Percentiles rank a stretch among this genome's conserved stretches.
Evolutionary conservation across 2,797 vertebrate species (phyloP).

Genomic region (Myotis myotis): DNA sequence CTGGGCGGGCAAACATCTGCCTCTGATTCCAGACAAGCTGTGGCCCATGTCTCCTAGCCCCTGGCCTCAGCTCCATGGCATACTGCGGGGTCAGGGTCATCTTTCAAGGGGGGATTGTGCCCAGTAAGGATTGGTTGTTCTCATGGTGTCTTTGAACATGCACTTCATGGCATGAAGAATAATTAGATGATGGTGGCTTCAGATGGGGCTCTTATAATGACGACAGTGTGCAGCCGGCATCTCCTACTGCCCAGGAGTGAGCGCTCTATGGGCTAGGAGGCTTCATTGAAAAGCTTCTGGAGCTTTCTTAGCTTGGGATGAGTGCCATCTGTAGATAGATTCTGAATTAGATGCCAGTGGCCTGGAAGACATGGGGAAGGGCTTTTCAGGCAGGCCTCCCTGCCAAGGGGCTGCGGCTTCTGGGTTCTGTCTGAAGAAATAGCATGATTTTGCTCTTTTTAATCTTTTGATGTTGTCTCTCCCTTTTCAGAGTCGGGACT

Average conservation of each 20-base stretch:
- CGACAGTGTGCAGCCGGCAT: too few relatives aligned
- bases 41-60: neutral
- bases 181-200: neutral
- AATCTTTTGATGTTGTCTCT: neutral
- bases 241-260: neutral
- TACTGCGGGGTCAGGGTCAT: fast-evolving
- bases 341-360: neutral
- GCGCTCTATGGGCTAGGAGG: neutral
- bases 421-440: neutral
- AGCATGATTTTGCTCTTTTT: neutral
- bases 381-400: neutral
- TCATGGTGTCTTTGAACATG: neutral
- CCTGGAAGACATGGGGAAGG: neutral
- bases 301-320: neutral
- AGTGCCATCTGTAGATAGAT: neutral
- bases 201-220: neutral
- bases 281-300: neutral
- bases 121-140: neutral
- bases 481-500: neutral
- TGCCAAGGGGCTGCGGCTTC: neutral
- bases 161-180: neutral
- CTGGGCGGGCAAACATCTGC: neutral
- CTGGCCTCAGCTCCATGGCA: neutral
- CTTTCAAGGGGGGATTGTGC: neutral
- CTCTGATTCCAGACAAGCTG: neutral